Evolutionary conservation across 53 echinoderm and acorn worm genomes (phyloP).

Genomic region (Apostichopus leukothele): DNA sequence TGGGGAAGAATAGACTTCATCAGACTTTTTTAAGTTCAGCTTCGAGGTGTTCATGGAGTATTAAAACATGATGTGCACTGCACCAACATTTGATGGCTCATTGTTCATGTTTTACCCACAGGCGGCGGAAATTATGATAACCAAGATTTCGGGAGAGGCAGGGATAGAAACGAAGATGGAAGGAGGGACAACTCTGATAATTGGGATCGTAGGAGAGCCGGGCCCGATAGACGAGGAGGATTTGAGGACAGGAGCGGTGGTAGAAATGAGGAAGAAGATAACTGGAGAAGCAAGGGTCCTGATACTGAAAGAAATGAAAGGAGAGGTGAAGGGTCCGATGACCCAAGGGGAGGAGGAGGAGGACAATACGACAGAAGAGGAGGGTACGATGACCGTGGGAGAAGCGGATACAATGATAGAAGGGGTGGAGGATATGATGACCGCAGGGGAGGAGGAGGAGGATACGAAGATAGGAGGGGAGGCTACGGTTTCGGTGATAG

Average conservation of each 20-base stretch:
- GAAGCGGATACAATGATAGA: conserved; percentile 56
- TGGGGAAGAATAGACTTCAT: no score
- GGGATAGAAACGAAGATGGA: conserved; percentile 58
- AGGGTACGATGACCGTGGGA: conserved; percentile 54
- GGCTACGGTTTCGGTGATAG: conserved; percentile 30
- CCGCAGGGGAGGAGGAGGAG: conserved; percentile 19
- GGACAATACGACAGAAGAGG: conserved; percentile 53
- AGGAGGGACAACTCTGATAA: conserved; percentile 28
- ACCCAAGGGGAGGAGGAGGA: conserved; percentile 42
- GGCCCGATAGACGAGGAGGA: conserved; percentile 29
- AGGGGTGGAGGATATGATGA: conserved; percentile 52
- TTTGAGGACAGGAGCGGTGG: conserved; percentile 39
- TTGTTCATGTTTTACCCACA: no score
- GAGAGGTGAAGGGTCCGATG: conserved; percentile 34
- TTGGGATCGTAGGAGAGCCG: conserved; percentile 50
- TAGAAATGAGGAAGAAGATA: conserved; percentile 13
- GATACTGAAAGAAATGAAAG: conserved; percentile 11
- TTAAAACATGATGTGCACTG: no score
- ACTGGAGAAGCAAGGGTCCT: conserved; percentile 47
- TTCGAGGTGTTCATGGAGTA: no score
- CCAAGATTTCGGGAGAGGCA: conserved; percentile 13
- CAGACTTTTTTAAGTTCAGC: no score
- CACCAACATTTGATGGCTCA: no score
- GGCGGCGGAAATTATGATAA: no score
- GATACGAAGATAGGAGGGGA: conserved; percentile 24